Conservation (phyloP, 2,888 invertebrate genomes). For the Nemotelus pantherinus region DNA sequence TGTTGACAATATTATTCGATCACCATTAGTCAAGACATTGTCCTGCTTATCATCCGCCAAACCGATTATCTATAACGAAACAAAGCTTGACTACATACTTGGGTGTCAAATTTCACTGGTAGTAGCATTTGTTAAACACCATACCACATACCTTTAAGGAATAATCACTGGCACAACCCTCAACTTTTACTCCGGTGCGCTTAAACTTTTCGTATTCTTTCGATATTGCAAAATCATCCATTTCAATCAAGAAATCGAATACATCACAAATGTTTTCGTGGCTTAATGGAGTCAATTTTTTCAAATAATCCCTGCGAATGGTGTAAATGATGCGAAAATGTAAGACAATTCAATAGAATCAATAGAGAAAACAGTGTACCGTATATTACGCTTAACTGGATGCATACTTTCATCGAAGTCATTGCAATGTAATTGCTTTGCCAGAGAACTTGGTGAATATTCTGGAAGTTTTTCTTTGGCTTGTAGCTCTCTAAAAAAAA, state of each 20-base stretch:
- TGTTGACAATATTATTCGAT: background rate
- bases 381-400: constrained; percentile 1
- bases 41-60: background rate
- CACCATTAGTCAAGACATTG: background rate
- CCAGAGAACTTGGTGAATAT: background rate
- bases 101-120: background rate
- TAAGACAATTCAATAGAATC: background rate
- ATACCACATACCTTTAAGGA: constrained; percentile 48
- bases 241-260: constrained; percentile 56
- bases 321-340: background rate
- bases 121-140: background rate
- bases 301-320: constrained; percentile 52
- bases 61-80: background rate
- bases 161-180: constrained; percentile 47
- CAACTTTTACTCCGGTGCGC: constrained; percentile 53
- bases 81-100: background rate
- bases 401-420: constrained; percentile 19
- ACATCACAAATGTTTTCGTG: constrained; percentile 53
- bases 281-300: constrained; percentile 49
- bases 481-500: constrained; percentile 11
- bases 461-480: background rate
- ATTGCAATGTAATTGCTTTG: background rate
- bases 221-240: constrained; percentile 57
- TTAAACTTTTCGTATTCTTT: constrained; percentile 54
- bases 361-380: background rate